These are phyloP conservation scores for Sphaerodactylus townsendi DNA, from an alignment of 2,113 vertebrate species.

Conservation along the genomic window DNA sequence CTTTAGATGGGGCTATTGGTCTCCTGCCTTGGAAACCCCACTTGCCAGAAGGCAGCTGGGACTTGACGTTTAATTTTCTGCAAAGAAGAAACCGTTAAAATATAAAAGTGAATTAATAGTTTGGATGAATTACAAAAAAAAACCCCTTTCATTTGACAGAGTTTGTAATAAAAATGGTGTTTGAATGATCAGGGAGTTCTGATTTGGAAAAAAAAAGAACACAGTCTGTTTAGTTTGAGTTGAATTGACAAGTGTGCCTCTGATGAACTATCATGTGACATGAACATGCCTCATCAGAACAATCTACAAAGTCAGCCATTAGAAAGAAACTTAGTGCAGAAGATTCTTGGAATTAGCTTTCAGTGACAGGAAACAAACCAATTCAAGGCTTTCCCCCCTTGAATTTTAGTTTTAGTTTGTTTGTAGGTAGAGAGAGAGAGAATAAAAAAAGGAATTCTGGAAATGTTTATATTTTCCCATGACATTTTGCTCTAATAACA, in stretches of 20 bases:
- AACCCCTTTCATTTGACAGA: slow-evolving; percentile 46
- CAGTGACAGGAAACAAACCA: slow-evolving; percentile 57
- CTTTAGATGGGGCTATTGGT: too few species aligned
- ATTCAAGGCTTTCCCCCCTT: slow-evolving; percentile 39
- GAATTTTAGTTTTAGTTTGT: slow-evolving; percentile 65
- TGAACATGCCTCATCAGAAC: slow-evolving; percentile 59
- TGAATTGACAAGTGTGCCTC: slow-evolving; percentile 56
- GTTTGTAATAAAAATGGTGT: slow-evolving; percentile 55
- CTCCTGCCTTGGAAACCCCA: too few species aligned
- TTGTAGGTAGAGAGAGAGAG: slow-evolving; percentile 72
- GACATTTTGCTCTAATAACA: slow-evolving; percentile 73
- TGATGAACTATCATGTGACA: slow-evolving; percentile 59
- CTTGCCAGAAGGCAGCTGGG: too few species aligned
- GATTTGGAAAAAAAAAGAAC: slow-evolving; percentile 63
- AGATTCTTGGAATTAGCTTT: slow-evolving; percentile 56
- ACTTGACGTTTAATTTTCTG: slow-evolving; percentile 40
- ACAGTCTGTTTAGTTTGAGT: slow-evolving; percentile 59
- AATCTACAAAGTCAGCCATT: slow-evolving; percentile 47
- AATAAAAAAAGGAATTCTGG: slow-evolving; percentile 44
- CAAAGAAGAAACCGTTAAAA: too few species aligned
- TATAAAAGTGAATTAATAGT: too few species aligned
- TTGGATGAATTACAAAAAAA: neutral
- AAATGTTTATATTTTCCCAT: slow-evolving; percentile 78
- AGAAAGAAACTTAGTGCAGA: slow-evolving; percentile 53
- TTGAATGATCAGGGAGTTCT: slow-evolving; percentile 51